These are phyloP conservation scores for Cossypha heuglini DNA, from an alignment of 2,797 vertebrate genomes.

Conservation along the genomic window DNA sequence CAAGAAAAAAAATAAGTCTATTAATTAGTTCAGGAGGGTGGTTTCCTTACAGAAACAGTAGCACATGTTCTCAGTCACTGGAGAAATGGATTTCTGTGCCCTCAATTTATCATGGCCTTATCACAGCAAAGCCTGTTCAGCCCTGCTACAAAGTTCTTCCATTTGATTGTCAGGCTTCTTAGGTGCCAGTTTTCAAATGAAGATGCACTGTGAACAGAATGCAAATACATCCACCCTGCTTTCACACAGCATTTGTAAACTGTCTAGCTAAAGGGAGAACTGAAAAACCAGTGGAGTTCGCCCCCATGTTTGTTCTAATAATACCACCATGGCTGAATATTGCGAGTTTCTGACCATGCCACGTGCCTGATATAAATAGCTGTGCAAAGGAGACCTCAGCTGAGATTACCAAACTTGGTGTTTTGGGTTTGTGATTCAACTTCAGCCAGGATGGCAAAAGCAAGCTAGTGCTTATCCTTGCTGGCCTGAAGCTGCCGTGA, in stretches of 20 bases:
- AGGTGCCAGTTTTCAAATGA: neutral
- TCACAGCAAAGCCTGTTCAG: neutral
- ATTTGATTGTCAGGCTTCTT: neutral
- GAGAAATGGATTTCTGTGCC: neutral
- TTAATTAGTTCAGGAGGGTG: neutral
- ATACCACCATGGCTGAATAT: neutral
- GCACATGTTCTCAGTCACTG: neutral
- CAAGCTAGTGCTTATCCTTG: neutral
- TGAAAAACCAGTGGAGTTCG: neutral
- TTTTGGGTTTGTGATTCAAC: neutral
- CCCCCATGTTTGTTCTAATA: neutral
- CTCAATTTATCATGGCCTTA: neutral
- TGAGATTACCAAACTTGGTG: neutral
- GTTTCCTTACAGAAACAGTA: neutral
- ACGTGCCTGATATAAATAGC: neutral
- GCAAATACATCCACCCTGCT: neutral
- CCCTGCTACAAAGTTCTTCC: neutral
- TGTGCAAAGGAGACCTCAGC: neutral
- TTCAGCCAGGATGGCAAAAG: neutral
- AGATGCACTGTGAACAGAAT: neutral
- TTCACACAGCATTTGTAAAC: neutral
- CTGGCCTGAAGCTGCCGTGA: neutral
- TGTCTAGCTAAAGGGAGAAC: neutral
- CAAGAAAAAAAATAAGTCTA: neutral
- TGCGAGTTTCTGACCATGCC: neutral